Conservation (phyloP, 2,888 invertebrate species). For the Cylindroiulus punctatus region DNA sequence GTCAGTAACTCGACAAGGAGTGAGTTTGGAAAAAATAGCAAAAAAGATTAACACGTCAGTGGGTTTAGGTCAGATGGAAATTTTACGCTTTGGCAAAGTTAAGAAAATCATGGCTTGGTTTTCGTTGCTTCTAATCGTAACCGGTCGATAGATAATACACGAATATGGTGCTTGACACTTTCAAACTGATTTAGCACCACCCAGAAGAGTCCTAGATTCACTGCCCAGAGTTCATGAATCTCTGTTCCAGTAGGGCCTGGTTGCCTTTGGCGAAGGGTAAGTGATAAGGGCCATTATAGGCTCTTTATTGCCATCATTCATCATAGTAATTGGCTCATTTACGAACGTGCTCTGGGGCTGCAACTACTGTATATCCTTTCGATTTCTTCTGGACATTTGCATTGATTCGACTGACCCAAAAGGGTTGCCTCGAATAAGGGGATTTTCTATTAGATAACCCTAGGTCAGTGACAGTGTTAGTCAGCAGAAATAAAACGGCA, state of each 20-base stretch:
- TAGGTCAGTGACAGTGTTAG: not conserved
- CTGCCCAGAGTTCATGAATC: not conserved
- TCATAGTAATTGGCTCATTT: constrained; percentile 33
- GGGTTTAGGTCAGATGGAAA: not conserved
- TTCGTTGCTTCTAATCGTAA: not conserved
- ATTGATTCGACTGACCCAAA: not conserved
- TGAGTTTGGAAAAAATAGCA: not conserved
- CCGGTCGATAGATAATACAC: not conserved
- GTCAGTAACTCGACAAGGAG: no score
- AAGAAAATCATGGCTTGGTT: not conserved
- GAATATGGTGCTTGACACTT: constrained; percentile 2
- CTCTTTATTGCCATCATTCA: not conserved
- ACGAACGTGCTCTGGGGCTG: not conserved
- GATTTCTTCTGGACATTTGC: not conserved
- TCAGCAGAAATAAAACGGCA: not conserved
- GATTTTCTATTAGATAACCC: not conserved
- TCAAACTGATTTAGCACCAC: not conserved
- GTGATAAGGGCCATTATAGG: not conserved
- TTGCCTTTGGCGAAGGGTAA: constrained; percentile 23
- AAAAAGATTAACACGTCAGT: not conserved
- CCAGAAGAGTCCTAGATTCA: not conserved
- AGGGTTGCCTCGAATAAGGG: not conserved
- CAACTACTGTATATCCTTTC: not conserved
- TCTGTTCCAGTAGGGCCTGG: not conserved
- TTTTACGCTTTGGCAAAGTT: not conserved